phyloP scores from a whole-genome alignment of 2,888 invertebrate species.

The Rhabditoides inermis region DNA sequence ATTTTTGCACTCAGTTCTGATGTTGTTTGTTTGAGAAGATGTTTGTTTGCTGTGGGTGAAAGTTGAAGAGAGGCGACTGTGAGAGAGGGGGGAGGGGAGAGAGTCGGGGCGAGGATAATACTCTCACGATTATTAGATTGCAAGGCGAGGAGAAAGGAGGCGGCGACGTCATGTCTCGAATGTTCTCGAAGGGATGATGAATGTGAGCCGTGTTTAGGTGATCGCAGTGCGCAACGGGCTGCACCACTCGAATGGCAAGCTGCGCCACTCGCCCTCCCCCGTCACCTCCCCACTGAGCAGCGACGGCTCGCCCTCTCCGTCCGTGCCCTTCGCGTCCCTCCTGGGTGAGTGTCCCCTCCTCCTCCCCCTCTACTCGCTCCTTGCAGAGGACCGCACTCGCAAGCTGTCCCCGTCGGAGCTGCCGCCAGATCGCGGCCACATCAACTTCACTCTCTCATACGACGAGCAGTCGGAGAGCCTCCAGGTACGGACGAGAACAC shows the following conservation, averaged over 20 bases:
- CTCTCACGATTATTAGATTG: no score
- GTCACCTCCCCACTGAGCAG: constrained; percentile 38
- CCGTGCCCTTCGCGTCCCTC: neutral
- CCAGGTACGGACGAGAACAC: constrained; percentile 34
- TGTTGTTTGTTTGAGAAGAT: no score
- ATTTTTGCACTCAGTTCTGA: no score
- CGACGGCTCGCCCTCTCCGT: constrained; percentile 9
- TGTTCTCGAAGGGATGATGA: no score
- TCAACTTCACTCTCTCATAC: constrained; percentile 44
- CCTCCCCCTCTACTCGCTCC: constrained; percentile 20
- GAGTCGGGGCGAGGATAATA: no score
- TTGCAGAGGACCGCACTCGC: constrained; percentile 31
- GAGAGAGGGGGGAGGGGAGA: no score
- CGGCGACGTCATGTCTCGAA: constrained; percentile 6
- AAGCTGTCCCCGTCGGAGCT: constrained; percentile 36
- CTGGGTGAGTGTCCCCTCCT: constrained; percentile 21
- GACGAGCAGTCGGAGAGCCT: constrained; percentile 40
- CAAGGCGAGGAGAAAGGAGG: constrained; percentile 2
- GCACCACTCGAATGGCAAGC: constrained; percentile 35
- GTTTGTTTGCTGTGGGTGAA: no score
- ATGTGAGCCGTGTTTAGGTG: no score
- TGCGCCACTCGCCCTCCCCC: constrained; percentile 41
- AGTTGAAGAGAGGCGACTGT: no score
- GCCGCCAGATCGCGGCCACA: constrained; percentile 37
- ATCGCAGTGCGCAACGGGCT: constrained; percentile 34